These are phyloP conservation scores for Raphicerus campestris DNA, from an alignment of 2,113 vertebrate genomes.

Conservation along the genomic window DNA sequence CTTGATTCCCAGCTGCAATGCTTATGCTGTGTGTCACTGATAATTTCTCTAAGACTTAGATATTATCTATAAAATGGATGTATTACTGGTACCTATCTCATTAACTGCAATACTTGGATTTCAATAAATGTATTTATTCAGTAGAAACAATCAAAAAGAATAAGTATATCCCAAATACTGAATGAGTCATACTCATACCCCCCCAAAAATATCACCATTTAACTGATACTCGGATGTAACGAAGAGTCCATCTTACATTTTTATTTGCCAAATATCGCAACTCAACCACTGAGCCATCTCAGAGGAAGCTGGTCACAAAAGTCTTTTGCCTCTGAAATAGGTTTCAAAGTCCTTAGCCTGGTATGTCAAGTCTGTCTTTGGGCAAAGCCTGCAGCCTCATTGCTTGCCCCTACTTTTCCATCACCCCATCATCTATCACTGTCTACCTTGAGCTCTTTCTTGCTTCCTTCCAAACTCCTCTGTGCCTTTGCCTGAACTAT, in stretches of 20 bases:
- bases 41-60: background rate
- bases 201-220: background rate
- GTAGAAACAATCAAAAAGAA: background rate
- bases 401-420: background rate
- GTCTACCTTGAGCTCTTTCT: background rate
- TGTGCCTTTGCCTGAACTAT: background rate
- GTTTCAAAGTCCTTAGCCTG: background rate
- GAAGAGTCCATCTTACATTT: background rate
- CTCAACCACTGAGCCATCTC: background rate
- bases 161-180: background rate
- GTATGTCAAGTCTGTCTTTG: background rate
- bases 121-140: background rate
- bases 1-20: background rate
- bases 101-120: background rate
- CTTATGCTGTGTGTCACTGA: background rate
- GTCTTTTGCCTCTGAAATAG: background rate
- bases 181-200: background rate
- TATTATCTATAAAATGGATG: background rate
- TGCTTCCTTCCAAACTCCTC: background rate
- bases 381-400: background rate
- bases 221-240: background rate
- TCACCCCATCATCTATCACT: background rate
- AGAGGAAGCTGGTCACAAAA: background rate
- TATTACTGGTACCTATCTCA: background rate
- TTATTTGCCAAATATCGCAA: background rate